Evolutionary conservation across 1,140 invertebrate genomes (phyloP), one percentile per base, ranked within the genome.

Genomic region (Pachypsylla venusta): DNA sequence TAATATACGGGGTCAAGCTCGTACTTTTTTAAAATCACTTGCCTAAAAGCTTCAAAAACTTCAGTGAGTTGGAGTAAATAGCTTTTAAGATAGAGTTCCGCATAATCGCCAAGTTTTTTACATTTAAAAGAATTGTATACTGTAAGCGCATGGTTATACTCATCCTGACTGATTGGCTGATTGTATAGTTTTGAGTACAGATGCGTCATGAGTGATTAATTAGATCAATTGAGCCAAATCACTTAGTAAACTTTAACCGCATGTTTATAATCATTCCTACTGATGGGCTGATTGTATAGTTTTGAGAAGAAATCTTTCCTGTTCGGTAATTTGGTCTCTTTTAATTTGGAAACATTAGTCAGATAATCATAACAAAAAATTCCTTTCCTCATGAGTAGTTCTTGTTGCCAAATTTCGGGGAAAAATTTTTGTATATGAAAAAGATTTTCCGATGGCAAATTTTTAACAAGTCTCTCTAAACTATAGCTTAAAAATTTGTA

Each of bases 341-440:
- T 7, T 4, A 53, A 16, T 7, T 16, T 4, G 5, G 4, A 4
- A 4, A 7, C n/a, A 7, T 53, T 16, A 4, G 42, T 7, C 5
- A 53, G 5, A 53, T 7, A 53, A 53, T 53, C 42, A 16, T 53
- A 53, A 53, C 5, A 16, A 53, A 53, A 53, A 53, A 53, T 20
- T 7, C 5, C 42, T 16, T 53, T 53, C n/a, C 22, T 4, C 22
- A 19, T 53, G n/a, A 53, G n/a, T 4, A 53, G 4, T 53, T 16
- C n/a, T 7, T 19, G 22, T 16, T 53, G 42, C 22, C 22, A 7
- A n/a, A 19, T 16, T 16, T n/a, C 22, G n/a, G n/a, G 4, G n/a
- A n/a, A 53, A 19, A 53, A 16, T 7, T 4, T 53, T 7, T 16
- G n/a, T 7, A 20, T 53, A 19, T 7, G 4, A 7, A 7, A 7